Conservation (phyloP, 2,797 vertebrate species). For the Myotis vivesi region DNA sequence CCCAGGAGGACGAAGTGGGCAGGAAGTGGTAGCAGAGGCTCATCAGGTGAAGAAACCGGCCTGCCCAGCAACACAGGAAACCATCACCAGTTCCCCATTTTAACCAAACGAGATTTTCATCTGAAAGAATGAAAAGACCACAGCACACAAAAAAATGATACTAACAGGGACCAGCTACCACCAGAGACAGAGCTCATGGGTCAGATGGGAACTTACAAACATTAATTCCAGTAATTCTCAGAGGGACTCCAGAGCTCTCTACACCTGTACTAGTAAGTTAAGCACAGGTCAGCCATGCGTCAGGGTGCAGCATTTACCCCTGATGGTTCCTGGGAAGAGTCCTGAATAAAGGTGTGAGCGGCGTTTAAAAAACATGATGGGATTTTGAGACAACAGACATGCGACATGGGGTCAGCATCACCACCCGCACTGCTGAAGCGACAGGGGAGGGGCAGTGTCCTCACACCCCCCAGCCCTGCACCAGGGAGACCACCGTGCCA, state of each 20-base stretch:
- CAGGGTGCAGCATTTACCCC: background rate
- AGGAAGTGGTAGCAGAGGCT: background rate
- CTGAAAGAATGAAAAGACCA: background rate
- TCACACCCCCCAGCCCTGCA: too few species aligned
- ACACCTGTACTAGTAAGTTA: background rate
- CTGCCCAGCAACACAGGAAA: background rate
- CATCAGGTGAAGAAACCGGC: background rate
- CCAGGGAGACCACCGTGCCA: background rate
- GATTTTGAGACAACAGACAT: background rate
- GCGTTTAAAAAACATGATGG: background rate
- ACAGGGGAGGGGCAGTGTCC: background rate
- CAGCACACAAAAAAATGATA: background rate
- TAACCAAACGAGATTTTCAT: background rate
- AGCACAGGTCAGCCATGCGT: background rate
- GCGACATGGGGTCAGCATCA: too few species aligned
- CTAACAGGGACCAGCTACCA: background rate
- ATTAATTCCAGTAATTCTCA: background rate
- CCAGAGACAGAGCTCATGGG: background rate
- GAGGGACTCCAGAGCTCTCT: background rate
- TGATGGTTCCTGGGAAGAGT: background rate
- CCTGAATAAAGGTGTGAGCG: background rate
- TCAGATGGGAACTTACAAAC: background rate
- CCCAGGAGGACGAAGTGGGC: background rate
- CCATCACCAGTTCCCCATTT: background rate
- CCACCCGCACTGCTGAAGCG: background rate